Evolutionary conservation across 2,888 invertebrate genomes (phyloP), one percentile per base, ranked within the genome.

Genomic region (Diachrysia chrysitis): DNA sequence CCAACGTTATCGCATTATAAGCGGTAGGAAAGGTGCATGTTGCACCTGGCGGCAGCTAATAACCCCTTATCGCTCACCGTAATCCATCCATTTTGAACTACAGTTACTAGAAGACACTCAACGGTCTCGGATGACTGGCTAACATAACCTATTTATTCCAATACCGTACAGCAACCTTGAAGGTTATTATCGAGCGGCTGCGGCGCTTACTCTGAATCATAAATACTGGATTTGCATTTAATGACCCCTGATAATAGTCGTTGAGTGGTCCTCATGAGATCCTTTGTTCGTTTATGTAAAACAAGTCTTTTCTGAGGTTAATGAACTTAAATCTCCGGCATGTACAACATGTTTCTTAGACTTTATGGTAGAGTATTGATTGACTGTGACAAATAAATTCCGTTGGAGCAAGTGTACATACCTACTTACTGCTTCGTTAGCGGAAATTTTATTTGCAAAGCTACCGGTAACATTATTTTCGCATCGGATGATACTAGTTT

Each of bases 81-180:
- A 73, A 78, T 81, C 75, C 71, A 75, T 78, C 69, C 70, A 67
- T 65, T 80, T 70, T 62, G 71, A 78, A 70, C 21, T 70, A 83
- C 82, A 79, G 86, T 83, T 83, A 83, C 61, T 81, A 82, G 73
- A 72, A 79, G 75, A 84, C 81, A 81, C 81, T 84, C 84, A 85
- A 69, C 62, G 66, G 82, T 79, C 68, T 69, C 84, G 85, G 84
- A 85, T 81, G 85, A 85, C 82, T 87, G 85, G 73, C 75, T 79
- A 71, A 62, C 69, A 66, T 76, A 78, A 71, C 77, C 76, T 75
- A 80, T 78, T 76, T 78, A 68, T 80, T 73, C 64, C 60, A 64
- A 67, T 76, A 81, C 78, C 82, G 82, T 83, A 78, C 73, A 73
- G 79, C 82, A 87, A 83, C 87, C 88, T 88, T 87, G 86, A 78